These are phyloP conservation scores for Aporophyla lueneburgensis DNA, from an alignment of 2,888 invertebrate species.

Conservation along the genomic window DNA sequence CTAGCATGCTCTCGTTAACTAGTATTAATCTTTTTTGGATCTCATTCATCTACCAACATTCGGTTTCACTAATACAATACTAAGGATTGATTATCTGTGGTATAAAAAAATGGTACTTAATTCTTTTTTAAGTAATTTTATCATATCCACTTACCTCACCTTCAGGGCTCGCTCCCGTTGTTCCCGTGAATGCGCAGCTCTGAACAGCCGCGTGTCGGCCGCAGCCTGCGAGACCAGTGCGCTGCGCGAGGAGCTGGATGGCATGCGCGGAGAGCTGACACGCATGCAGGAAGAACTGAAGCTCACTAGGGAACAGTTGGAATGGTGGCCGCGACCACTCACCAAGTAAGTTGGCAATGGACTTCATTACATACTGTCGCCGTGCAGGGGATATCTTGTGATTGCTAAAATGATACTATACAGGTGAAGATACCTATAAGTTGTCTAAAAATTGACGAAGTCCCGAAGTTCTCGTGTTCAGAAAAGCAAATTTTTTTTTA, in stretches of 20 bases:
- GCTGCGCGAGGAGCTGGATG: conserved; percentile 61
- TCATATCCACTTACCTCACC: not conserved
- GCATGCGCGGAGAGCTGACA: conserved; percentile 69
- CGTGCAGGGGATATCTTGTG: not conserved
- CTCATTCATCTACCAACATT: too few species aligned
- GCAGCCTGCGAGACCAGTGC: conserved; percentile 60
- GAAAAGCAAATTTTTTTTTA: too few species aligned
- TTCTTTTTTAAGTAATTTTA: too few species aligned
- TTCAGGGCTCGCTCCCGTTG: conserved; percentile 66
- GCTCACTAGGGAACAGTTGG: conserved; percentile 76
- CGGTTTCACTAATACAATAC: too few species aligned
- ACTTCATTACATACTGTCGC: not conserved
- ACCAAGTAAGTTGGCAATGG: conserved; percentile 72
- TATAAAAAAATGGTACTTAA: too few species aligned
- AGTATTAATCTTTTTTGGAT: too few species aligned
- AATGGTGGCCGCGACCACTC: conserved; percentile 84
- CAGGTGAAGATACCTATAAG: not conserved
- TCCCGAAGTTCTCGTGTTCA: not conserved
- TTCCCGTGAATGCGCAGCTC: conserved; percentile 61
- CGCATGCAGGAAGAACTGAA: conserved; percentile 70
- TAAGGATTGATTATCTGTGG: too few species aligned
- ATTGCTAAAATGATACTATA: not conserved
- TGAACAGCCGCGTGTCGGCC: conserved; percentile 61
- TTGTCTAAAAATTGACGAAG: not conserved
- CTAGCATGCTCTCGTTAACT: too few species aligned